These are phyloP conservation scores for Menidia beryllina DNA, from an alignment of 2,113 vertebrate species.

Conservation along the genomic window DNA sequence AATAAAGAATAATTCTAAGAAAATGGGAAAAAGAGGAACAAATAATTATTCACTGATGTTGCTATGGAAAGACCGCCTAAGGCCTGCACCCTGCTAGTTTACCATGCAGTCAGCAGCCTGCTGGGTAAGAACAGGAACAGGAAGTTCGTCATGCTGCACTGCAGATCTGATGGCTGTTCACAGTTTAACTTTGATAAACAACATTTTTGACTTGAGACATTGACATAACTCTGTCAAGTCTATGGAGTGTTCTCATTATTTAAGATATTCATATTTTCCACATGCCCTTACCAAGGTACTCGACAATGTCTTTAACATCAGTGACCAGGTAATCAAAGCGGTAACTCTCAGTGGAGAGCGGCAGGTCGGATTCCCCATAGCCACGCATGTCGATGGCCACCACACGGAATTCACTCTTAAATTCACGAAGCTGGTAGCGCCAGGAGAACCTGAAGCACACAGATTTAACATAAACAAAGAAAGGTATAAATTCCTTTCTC, in stretches of 20 bases:
- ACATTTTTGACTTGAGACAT: slow-evolving; percentile 46
- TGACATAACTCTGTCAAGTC: slow-evolving; percentile 6
- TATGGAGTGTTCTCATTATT: not conserved
- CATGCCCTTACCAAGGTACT: slow-evolving; percentile 89
- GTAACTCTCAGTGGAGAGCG: slow-evolving; percentile 88
- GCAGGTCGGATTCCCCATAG: slow-evolving; percentile 95
- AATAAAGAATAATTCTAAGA: not conserved
- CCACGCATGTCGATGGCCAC: slow-evolving; percentile 96
- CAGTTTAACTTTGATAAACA: slow-evolving; percentile 35
- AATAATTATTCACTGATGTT: slow-evolving; percentile 29
- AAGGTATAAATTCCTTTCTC: no score
- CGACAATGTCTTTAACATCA: slow-evolving; percentile 96
- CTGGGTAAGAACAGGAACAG: slow-evolving; percentile 54
- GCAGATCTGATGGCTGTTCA: slow-evolving; percentile 40
- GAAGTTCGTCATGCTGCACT: slow-evolving; percentile 48
- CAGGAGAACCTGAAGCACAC: slow-evolving; percentile 90
- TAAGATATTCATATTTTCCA: slow-evolving; percentile 6
- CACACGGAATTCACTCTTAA: slow-evolving; percentile 97
- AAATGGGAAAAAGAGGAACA: slow-evolving; percentile 11
- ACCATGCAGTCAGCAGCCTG: slow-evolving; percentile 36
- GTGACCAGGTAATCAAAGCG: slow-evolving; percentile 91
- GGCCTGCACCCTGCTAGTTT: slow-evolving; percentile 37
- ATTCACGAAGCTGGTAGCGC: slow-evolving; percentile 96
- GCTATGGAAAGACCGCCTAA: slow-evolving; percentile 26
- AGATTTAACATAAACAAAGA: not conserved